Conservation (phyloP, 2,113 vertebrate species). For the Shinisaurus crocodilurus region DNA sequence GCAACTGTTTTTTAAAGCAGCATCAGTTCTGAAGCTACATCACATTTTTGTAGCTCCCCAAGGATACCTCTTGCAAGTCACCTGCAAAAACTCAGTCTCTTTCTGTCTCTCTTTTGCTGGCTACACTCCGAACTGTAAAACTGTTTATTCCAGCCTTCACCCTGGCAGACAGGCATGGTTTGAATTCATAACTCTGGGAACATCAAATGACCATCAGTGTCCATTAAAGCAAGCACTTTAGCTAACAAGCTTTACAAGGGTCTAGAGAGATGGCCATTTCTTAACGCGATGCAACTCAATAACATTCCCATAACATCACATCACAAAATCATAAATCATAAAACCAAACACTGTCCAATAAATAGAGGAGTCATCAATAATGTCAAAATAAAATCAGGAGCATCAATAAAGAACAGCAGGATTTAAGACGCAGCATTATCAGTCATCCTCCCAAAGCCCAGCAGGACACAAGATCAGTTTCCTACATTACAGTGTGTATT, state of each 20-base stretch:
- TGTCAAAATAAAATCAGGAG: background rate
- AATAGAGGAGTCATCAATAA: background rate
- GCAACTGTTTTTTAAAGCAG: background rate
- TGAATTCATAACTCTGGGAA: constrained; percentile 49
- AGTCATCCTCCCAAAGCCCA: background rate
- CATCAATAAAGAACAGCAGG: background rate
- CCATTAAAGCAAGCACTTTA: constrained; percentile 78
- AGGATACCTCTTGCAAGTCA: background rate
- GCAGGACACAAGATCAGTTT: background rate
- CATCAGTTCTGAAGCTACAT: background rate
- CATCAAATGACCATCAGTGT: constrained; percentile 69
- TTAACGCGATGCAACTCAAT: background rate
- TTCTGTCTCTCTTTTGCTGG: background rate
- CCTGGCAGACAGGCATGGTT: background rate
- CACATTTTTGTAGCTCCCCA: background rate
- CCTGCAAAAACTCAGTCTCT: background rate
- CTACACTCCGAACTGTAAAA: background rate
- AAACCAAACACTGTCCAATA: background rate
- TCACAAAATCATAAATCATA: background rate
- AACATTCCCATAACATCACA: background rate
- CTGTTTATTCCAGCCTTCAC: background rate
- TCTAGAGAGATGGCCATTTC: background rate
- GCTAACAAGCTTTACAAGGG: constrained; percentile 36
- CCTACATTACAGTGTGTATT: background rate
- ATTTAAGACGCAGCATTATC: background rate